Evolutionary conservation across 2,888 invertebrate genomes (phyloP).

Genomic region (Caenorhabditis afra): DNA sequence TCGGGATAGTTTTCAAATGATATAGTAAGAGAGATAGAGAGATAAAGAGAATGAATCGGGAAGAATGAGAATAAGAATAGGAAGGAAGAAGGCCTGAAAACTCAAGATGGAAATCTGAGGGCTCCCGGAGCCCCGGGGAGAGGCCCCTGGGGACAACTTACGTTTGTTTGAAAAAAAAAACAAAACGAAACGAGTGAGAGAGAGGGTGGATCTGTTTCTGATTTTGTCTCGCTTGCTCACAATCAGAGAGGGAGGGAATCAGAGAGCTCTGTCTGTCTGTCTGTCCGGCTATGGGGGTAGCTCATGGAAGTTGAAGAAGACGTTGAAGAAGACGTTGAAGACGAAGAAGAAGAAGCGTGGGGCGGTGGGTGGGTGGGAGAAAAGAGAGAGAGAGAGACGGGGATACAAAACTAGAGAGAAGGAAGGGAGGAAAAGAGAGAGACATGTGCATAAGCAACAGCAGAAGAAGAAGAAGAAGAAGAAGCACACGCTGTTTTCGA

Average conservation of each 20-base stretch:
- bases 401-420: background rate
- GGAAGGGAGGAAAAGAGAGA: background rate
- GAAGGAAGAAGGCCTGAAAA: slow-evolving; percentile 2
- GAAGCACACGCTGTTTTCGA: slow-evolving; percentile 5
- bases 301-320: too few species aligned
- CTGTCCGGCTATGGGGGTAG: too few species aligned
- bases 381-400: background rate
- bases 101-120: slow-evolving; percentile 20
- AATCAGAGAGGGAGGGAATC: too few species aligned
- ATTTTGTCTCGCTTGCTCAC: too few species aligned
- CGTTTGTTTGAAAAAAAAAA: too few species aligned
- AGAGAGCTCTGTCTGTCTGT: too few species aligned
- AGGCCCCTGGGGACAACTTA: background rate
- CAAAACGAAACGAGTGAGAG: too few species aligned
- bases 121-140: background rate
- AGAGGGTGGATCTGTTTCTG: too few species aligned
- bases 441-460: slow-evolving; percentile 5
- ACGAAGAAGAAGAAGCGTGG: too few species aligned
- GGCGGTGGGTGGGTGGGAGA: too few species aligned
- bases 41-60: slow-evolving; percentile 4
- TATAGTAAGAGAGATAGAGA: background rate
- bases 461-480: slow-evolving; percentile 12
- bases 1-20: background rate
- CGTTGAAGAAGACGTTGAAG: too few species aligned
- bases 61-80: slow-evolving; percentile 16